A percentile compares a stretch with the other conserved stretches of the same genome.
phyloP scores from a whole-genome alignment of 2,113 vertebrate species.

The Amblyornis subalaris region DNA sequence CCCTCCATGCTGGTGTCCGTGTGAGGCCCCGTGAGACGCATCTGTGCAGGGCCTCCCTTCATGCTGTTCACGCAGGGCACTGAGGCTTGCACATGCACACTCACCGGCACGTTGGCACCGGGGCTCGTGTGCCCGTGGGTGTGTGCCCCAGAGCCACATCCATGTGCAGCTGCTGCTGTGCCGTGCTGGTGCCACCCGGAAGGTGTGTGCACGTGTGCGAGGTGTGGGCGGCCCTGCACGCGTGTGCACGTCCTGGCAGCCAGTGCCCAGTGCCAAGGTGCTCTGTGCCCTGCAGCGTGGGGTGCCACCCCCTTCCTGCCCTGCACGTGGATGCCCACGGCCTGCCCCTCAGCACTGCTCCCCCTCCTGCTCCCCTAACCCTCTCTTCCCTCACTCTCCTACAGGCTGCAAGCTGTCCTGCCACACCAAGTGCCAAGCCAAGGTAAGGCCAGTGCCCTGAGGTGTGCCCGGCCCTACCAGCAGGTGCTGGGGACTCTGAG shows the following conservation, averaged over 20 bases:
- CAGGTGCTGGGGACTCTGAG: rapidly evolving
- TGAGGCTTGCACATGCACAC: rapidly evolving
- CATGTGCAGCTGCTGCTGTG: background rate
- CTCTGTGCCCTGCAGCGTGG: rapidly evolving
- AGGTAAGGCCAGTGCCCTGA: background rate
- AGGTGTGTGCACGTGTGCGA: rapidly evolving
- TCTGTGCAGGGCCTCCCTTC: rapidly evolving
- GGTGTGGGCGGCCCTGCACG: rapidly evolving
- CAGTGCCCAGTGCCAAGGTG: background rate
- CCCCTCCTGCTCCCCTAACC: background rate
- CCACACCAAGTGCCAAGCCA: slow-evolving; percentile 55
- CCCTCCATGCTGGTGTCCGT: rapidly evolving
- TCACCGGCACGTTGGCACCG: rapidly evolving
- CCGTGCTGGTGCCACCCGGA: rapidly evolving
- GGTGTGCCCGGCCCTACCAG: rapidly evolving
- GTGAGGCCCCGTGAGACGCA: rapidly evolving
- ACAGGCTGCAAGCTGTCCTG: slow-evolving; percentile 61
- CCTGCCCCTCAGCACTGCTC: rapidly evolving
- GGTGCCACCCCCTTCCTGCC: background rate
- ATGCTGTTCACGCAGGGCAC: background rate
- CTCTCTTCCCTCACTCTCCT: background rate
- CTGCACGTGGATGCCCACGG: rapidly evolving
- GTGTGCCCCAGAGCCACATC: rapidly evolving
- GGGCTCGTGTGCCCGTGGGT: rapidly evolving
- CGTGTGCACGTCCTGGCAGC: rapidly evolving